A percentile compares a stretch with the other conserved stretches of the same genome.
Conservation (phyloP, 2,888 invertebrate species). For the Sarcophaga carnaria region DNA sequence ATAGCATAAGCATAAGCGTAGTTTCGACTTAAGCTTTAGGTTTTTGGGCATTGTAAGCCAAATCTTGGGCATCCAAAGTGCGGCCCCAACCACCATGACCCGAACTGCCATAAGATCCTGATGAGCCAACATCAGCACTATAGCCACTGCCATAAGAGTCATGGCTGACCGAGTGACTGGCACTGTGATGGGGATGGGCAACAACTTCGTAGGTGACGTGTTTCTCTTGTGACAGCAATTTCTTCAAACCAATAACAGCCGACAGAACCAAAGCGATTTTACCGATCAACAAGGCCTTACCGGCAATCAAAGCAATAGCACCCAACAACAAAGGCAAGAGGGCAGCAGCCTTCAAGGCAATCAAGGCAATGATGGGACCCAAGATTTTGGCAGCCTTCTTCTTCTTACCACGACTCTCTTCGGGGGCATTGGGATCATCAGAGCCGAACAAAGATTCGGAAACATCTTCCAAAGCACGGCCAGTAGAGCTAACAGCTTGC, state of each 20-base stretch:
- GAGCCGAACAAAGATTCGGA: constrained; percentile 86
- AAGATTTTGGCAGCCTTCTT: constrained; percentile 91
- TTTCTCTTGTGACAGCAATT: constrained; percentile 90
- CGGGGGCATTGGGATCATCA: constrained; percentile 83
- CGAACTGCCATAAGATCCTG: constrained; percentile 86
- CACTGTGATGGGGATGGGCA: constrained; percentile 90
- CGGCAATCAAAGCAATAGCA: constrained; percentile 92
- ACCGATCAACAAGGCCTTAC: constrained; percentile 92
- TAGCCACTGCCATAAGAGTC: constrained; percentile 85
- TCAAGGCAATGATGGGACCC: constrained; percentile 88
- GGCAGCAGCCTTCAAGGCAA: constrained; percentile 91
- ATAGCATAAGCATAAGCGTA: not conserved
- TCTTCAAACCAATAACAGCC: constrained; percentile 92
- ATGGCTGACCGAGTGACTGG: constrained; percentile 87
- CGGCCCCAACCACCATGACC: constrained; percentile 89
- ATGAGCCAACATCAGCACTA: constrained; percentile 83
- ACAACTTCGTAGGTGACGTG: constrained; percentile 95
- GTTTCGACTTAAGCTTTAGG: constrained; percentile 81
- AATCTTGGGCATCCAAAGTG: constrained; percentile 88
- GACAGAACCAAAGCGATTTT: constrained; percentile 92
- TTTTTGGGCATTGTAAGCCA: constrained; percentile 91
- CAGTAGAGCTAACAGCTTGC: constrained; percentile 90
- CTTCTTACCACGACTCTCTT: constrained; percentile 91
- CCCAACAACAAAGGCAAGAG: constrained; percentile 90
- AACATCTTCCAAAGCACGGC: constrained; percentile 90